These are phyloP conservation scores for Mesaphorura yosii DNA, from an alignment of 1,140 invertebrate genomes.

Conservation along the genomic window DNA sequence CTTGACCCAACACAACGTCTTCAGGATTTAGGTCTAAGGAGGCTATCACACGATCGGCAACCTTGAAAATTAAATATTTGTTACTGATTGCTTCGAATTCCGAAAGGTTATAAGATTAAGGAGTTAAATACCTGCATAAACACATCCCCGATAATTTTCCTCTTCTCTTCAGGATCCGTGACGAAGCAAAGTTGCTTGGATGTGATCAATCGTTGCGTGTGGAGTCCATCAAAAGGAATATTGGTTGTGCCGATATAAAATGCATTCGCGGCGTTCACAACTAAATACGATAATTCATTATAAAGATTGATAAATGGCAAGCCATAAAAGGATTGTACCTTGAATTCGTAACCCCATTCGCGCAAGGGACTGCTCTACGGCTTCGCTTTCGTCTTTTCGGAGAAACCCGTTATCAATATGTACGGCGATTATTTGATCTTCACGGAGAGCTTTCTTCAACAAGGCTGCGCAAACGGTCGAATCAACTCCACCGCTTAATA, in stretches of 20 bases:
- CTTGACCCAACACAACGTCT: conserved; percentile 74
- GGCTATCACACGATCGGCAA: conserved; percentile 69
- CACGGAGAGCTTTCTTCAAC: conserved; percentile 71
- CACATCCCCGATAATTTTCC: conserved; percentile 97
- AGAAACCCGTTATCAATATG: conserved; percentile 99
- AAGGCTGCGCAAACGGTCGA: conserved; percentile 95
- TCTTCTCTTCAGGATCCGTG: conserved; percentile 86
- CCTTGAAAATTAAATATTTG: conserved; percentile 33
- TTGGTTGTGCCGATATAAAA: conserved; percentile 66
- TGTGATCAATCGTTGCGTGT: conserved; percentile 38
- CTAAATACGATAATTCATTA: conserved; percentile 33
- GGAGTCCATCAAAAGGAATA: conserved; percentile 49
- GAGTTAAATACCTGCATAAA: conserved; percentile 67
- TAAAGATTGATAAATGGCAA: conserved; percentile 5
- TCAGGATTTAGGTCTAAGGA: conserved; percentile 72
- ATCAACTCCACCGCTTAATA: conserved; percentile 95
- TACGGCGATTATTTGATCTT: conserved; percentile 86
- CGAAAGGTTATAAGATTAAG: neutral
- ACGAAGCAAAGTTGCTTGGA: conserved; percentile 75
- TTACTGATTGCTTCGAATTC: neutral
- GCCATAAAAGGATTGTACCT: conserved; percentile 37
- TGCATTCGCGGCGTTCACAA: conserved; percentile 58
- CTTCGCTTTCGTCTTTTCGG: conserved; percentile 85
- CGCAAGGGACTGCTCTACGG: conserved; percentile 72
- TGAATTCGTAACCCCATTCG: conserved; percentile 76